Base-by-base conservation (phyloP, 64 coral and sea anemone genomes). In the Montipora foliosa region DNA sequence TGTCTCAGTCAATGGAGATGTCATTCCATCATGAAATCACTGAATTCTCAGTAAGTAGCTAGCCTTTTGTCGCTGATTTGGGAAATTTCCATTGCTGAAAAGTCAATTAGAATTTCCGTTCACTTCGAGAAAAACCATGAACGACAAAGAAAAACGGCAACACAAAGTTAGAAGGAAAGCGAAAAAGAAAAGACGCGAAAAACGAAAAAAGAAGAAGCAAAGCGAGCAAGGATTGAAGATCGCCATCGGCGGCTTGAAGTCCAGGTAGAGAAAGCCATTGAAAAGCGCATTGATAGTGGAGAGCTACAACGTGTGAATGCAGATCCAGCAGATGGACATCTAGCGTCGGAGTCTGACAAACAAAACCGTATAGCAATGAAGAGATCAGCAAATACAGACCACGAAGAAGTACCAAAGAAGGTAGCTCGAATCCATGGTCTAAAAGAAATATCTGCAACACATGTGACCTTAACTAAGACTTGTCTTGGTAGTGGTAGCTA, bases 181-280 rank as follows among this genome's bases (percentile, higher is more conserved):
- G 4, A 70, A 92, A 85, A 85, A 74, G 79, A 11, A 79, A 49
- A 46, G 75, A 25, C 52, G 82, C 4, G 16, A 48, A 68, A 21
- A 93, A 69, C 44, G 52, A 76, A 79, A 67, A 87, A 71, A 66
- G 58, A 86, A 93, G 77, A 93, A 47, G 83, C 45, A 21, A 83
- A 83, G 67, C 68, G 79, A 53, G 83, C 64, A 21, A 87, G 83
- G 47, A 25, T 75, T 48, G 67, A 66, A 22, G 82, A 93, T 93
- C 70, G 46, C 21, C 8, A 15, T 16, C 50, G 74, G 14, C 68
- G 83, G 75, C 87, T 78, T 19, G 17, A 87, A 49, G 72, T 50
- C 11, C 55, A 78, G 60, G 64, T 61, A 68, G 67, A 88, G 67
- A 37, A 3, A n/a, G 6, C 86, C 2, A 1, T 87, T 10, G n/a